Conservation (phyloP, 2,113 vertebrate genomes). For the Tetrax tetrax region DNA sequence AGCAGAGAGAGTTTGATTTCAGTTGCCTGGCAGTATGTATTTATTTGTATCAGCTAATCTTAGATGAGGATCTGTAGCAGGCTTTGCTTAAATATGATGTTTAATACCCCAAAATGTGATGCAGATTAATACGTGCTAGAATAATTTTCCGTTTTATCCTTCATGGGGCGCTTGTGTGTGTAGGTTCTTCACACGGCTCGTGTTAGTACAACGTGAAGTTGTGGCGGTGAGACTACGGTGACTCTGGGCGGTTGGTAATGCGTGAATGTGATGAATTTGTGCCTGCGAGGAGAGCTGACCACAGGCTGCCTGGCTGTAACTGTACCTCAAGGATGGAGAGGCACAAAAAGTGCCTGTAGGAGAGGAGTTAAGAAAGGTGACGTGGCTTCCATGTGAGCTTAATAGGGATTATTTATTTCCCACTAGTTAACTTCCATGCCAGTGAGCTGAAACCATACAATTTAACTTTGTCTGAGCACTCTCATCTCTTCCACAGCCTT, state of each 20-base stretch:
- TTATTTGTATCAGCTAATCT: not conserved
- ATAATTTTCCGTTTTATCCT: not conserved
- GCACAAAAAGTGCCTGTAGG: not conserved
- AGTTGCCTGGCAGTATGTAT: accelerated
- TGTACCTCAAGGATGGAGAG: not conserved
- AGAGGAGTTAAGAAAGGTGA: not conserved
- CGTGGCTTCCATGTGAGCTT: not conserved
- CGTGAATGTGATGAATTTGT: not conserved
- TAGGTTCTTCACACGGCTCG: not conserved
- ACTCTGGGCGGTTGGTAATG: accelerated
- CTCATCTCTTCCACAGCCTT: not conserved
- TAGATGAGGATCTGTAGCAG: not conserved
- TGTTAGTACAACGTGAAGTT: accelerated
- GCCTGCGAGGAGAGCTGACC: not conserved
- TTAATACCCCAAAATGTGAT: not conserved
- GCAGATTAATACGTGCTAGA: accelerated
- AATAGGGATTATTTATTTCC: not conserved
- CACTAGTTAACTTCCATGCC: not conserved
- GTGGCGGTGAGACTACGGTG: not conserved
- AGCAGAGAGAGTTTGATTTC: not conserved
- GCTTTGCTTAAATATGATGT: accelerated
- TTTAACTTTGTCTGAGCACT: not conserved
- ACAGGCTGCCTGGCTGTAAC: not conserved
- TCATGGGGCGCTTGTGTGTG: accelerated
- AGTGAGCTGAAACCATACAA: not conserved